phyloP scores from a whole-genome alignment of 2,113 vertebrate species.

The Cyrtonyx montezumae region DNA sequence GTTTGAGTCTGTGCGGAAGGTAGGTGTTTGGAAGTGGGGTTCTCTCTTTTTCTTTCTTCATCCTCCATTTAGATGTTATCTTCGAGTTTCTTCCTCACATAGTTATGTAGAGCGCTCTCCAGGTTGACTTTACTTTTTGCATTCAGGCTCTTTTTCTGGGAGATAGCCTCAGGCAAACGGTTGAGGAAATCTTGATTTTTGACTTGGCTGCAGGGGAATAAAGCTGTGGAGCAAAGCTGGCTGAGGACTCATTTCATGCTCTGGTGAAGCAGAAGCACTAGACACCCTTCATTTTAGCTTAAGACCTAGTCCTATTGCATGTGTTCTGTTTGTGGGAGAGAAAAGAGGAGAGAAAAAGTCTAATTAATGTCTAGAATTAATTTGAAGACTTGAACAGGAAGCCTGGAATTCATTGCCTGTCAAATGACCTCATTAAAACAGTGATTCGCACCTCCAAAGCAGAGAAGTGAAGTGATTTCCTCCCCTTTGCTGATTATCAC shows the following conservation, averaged over 20 bases:
- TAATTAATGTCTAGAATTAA: slow-evolving; percentile 46
- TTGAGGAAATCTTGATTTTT: not conserved
- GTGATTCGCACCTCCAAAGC: not conserved
- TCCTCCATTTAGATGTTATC: not conserved
- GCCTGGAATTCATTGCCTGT: slow-evolving; percentile 28
- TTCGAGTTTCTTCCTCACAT: not conserved
- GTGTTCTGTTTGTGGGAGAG: not conserved
- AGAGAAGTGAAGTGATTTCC: not conserved
- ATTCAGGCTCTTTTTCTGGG: not conserved
- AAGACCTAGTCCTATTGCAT: not conserved
- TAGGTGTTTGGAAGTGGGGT: not conserved
- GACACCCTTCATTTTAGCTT: not conserved
- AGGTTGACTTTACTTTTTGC: not conserved
- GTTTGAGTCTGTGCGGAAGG: not conserved
- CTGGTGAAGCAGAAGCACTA: not conserved
- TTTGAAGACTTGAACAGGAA: slow-evolving; percentile 29
- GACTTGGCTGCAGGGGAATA: not conserved
- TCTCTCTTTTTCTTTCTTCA: not conserved
- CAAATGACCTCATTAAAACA: slow-evolving; percentile 48
- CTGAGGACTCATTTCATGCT: not conserved
- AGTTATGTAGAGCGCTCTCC: not conserved
- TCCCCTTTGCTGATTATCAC: not conserved
- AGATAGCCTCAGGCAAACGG: not conserved
- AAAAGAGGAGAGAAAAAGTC: not conserved
- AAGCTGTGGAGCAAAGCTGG: not conserved